Conservation (phyloP, 2,797 vertebrate genomes). For the Echiichthys vipera region DNA sequence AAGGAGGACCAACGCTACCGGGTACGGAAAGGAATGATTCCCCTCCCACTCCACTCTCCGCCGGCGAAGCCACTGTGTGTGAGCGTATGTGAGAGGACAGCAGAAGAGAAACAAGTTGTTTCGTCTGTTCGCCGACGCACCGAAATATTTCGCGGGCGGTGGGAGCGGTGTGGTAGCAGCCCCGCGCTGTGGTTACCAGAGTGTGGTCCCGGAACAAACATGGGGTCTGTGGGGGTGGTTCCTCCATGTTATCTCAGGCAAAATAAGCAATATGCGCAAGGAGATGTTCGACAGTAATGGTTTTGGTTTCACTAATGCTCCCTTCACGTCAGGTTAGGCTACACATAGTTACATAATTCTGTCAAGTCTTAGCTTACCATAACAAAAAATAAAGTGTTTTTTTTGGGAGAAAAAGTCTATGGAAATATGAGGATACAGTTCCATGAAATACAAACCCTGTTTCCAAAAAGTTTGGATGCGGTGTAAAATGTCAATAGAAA, state of each 20-base stretch:
- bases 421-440: not conserved
- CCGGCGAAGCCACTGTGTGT: not conserved
- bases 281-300: not conserved
- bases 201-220: constrained; percentile 41
- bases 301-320: not conserved
- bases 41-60: constrained; percentile 54
- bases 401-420: not conserved
- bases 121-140: constrained; percentile 38
- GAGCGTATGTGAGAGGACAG: constrained; percentile 4
- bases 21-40: constrained; percentile 35
- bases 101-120: constrained; percentile 31
- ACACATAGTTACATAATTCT: not conserved
- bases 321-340: not conserved
- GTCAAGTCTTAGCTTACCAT: not conserved
- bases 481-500: no score
- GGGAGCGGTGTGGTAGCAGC: constrained; percentile 28
- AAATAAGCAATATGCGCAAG: not conserved
- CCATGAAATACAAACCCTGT: no score
- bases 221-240: constrained; percentile 26
- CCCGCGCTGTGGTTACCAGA: constrained; percentile 30
- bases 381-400: not conserved
- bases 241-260: constrained; percentile 28
- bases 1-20: constrained; percentile 25
- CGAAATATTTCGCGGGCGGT: constrained; percentile 37
- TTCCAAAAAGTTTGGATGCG: no score